Base-by-base conservation (phyloP, 2,113 vertebrate species). In the Triplophysa dalaica region DNA sequence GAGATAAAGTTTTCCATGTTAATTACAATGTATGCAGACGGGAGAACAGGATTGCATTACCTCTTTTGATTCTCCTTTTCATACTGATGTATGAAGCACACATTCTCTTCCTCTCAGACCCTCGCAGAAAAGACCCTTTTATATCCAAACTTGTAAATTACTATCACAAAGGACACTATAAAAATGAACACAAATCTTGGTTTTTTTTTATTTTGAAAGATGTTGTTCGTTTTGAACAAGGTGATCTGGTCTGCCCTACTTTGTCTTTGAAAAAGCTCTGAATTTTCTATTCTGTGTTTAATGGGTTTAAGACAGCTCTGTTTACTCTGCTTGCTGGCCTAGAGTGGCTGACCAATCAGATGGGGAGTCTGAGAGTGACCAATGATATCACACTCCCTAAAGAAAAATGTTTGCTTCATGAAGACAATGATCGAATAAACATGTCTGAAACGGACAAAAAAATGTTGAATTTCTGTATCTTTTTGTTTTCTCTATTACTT, bases 1-100 rank as follows among this genome's bases (percentile, higher is more conserved):
- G 84, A 87, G 84, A 69, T 87, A 48, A 76, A 81, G 81, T 89
- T 80, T 80, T 81, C 79, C 78, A 83, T 63, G 74, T 81, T 86
- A 83, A 80, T 84, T 85, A 74, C 70, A 83, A 80, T 74, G 79
- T 83, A 84, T 88, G 85, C 81, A 85, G 85, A 87, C 60, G 12
- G 3, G 33, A 86, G 33, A 87, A 83, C 85, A 38, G 79, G 85
- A 83, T 87, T 87, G 58, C 84, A 45, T 87, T 83, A 83, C 85
- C 79, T 87, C 63, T 63, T 67, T 68, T 56, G 63, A 41, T 65
- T 85, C 72, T 78, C 10, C 21, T 83, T 79, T 81, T 75, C 58
- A 26, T 81, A 72, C 83, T 45, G 50, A 67, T 83, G 83, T 87
- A 89, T 90, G 86, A 86, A 91, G 26, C 85, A 72, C 85, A 72